Evolutionary conservation across 35 echinoderm and acorn worm species (phyloP), one percentile per base, ranked within the genome.

Genomic region (Holothuria glaberrima): DNA sequence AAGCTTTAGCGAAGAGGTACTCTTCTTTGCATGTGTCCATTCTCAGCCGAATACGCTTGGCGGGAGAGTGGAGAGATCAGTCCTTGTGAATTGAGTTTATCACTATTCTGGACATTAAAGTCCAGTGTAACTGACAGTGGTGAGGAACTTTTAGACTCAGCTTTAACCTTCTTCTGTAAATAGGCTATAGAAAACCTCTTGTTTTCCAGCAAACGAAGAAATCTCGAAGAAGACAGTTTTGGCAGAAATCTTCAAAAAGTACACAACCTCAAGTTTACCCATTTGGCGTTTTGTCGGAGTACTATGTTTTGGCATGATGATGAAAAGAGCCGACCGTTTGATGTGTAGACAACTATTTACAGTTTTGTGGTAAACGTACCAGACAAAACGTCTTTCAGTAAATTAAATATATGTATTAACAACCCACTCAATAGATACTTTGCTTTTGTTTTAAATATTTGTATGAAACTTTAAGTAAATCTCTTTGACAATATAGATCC

Each of bases 11-110:
- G 36, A 41, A 22, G 71, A 75, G 14, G 41, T 75, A 57, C 79
- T 56, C 79, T 26, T 82, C 29, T 33, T 82, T 26, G 79, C 25
- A 33, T 86, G 25, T 17, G 18, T 14, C 24, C 45, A 17, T 68
- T 45, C 5, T 59, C 59, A 19, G 9, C 19, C 6, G 83, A 25
- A 44, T 86, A 86, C 12, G 83, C 83, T 22, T 12, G 83, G 83
- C 6, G 83, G 83, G n/a, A n/a, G 17, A 86, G 62, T 24, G 83
- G 83, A 20, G 83, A 59, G 16, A 59, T 86, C 17, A 82, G 31
- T 7, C 48, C 21, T 7, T 30, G 21, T 24, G 58, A 31, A 24
- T 86, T 63, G 2, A 65, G 31, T 56, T 46, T 86, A 16, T 59
- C 31, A 21, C 25, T 46, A 25, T 45, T 33, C 6, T 9, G 83